These are phyloP conservation scores for Drosophila lini DNA, from an alignment of 1,140 invertebrate genomes.

Conservation along the genomic window DNA sequence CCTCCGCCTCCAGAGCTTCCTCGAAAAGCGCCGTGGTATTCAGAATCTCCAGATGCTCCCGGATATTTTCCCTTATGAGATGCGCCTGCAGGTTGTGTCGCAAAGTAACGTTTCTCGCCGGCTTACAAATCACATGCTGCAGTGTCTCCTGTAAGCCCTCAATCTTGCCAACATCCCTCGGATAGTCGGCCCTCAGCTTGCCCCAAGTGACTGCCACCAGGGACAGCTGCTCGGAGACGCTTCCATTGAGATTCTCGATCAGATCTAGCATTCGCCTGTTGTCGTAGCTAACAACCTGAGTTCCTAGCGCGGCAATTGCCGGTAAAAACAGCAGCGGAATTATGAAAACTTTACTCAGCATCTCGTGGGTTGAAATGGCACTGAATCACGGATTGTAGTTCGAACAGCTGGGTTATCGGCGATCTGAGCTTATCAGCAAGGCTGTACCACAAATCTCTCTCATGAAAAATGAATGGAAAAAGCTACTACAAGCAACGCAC, in stretches of 20 bases:
- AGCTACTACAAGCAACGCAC: not conserved
- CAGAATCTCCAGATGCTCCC: conserved; percentile 26
- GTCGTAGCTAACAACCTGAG: conserved; percentile 42
- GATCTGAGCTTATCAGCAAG: conserved; percentile 27
- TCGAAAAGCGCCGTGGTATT: conserved; percentile 34
- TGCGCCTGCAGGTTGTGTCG: conserved; percentile 20
- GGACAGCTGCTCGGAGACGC: conserved; percentile 27
- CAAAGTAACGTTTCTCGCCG: conserved; percentile 14
- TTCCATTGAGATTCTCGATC: conserved; percentile 28
- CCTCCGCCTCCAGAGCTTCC: conserved; percentile 26
- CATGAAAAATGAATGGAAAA: not conserved
- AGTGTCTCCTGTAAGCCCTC: conserved; percentile 24
- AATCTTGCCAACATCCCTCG: conserved; percentile 34
- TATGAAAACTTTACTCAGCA: conserved; percentile 4
- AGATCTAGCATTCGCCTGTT: conserved; percentile 34
- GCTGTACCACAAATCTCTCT: not conserved
- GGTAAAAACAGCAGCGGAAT: conserved; percentile 10
- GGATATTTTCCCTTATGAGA: conserved; percentile 38
- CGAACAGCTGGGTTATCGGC: conserved; percentile 3
- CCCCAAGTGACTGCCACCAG: conserved; percentile 40
- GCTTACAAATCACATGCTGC: conserved; percentile 20
- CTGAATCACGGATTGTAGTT: conserved; percentile 1
- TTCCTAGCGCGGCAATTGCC: conserved; percentile 5
- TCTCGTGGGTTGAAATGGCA: conserved; percentile 22
- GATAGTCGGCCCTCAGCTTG: conserved; percentile 35